A percentile compares a stretch with the other conserved stretches of the same genome.
These are phyloP conservation scores for Archips xylosteana DNA, from an alignment of 2,888 invertebrate genomes.

Conservation along the genomic window DNA sequence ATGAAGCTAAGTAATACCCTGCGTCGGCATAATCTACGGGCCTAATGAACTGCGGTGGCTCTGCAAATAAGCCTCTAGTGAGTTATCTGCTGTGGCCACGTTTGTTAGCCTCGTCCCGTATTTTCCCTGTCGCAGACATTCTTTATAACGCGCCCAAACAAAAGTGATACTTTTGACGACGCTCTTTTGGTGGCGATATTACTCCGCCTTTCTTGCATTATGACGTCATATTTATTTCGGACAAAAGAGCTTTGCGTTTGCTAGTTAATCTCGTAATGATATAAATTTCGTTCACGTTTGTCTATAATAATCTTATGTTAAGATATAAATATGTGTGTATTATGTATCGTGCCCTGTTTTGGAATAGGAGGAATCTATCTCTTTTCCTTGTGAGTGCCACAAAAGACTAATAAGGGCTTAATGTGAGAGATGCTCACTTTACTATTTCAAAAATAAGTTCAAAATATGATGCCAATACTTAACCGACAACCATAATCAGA, in stretches of 20 bases:
- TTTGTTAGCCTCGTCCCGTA: constrained; percentile 45
- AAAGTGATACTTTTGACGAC: constrained; percentile 25
- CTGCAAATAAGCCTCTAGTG: constrained; percentile 47
- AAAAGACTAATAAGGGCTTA: too few relatives aligned
- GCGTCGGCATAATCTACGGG: constrained; percentile 23
- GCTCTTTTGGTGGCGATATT: constrained; percentile 3
- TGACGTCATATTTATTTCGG: constrained; percentile 3
- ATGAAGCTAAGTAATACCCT: constrained; percentile 9
- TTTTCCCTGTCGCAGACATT: constrained; percentile 29
- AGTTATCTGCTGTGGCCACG: constrained; percentile 51
- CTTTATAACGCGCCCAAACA: constrained; percentile 23
- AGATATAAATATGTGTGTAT: background rate
- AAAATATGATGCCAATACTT: too few relatives aligned
- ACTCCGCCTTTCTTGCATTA: background rate
- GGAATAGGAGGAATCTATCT: too few relatives aligned
- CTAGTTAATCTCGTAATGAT: constrained; percentile 2
- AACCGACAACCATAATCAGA: too few relatives aligned
- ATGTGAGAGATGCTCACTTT: too few relatives aligned
- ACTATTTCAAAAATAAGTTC: too few relatives aligned
- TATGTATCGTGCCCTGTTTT: too few relatives aligned
- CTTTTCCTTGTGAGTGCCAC: too few relatives aligned
- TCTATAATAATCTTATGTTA: background rate
- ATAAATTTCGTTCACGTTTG: background rate
- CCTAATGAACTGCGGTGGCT: constrained; percentile 46
- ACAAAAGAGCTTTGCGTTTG: background rate